Conservation (phyloP, 2,113 vertebrate species). For the Conger conger region DNA sequence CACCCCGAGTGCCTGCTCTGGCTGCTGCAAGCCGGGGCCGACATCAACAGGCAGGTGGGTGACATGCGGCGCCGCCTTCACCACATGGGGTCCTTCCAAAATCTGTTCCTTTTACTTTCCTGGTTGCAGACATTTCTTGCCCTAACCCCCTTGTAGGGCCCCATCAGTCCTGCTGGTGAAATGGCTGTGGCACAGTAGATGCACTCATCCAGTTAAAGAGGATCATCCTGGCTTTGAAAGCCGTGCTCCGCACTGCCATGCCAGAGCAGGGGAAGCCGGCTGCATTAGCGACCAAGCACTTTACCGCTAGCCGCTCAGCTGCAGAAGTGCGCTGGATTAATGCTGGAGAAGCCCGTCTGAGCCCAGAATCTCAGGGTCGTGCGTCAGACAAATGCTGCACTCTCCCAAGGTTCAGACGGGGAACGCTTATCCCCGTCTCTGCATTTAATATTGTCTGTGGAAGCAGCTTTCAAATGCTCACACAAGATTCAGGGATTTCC, state of each 20-base stretch:
- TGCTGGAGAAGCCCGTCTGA: conserved; percentile 11
- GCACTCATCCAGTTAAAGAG: conserved; percentile 49
- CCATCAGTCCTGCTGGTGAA: background rate
- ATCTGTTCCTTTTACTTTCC: background rate
- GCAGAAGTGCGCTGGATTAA: background rate
- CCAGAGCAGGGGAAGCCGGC: background rate
- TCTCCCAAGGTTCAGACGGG: background rate
- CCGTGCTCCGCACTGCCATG: background rate
- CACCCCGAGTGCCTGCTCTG: conserved; percentile 90
- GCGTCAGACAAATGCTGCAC: background rate
- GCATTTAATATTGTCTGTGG: background rate
- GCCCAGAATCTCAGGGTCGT: background rate
- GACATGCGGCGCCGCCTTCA: background rate
- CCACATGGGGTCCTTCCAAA: no score
- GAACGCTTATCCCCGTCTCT: background rate
- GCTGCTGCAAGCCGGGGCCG: conserved; percentile 89
- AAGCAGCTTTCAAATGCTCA: background rate
- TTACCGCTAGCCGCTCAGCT: background rate
- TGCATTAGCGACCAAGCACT: background rate
- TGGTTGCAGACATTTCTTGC: background rate
- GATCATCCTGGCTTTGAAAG: conserved; percentile 40
- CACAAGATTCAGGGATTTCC: no score
- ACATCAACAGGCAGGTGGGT: conserved; percentile 88
- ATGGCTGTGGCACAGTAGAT: conserved; percentile 9
- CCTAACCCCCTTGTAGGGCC: background rate